Evolutionary conservation across 2,888 invertebrate species (phyloP).

Genomic region (Cephus rjabovi): DNA sequence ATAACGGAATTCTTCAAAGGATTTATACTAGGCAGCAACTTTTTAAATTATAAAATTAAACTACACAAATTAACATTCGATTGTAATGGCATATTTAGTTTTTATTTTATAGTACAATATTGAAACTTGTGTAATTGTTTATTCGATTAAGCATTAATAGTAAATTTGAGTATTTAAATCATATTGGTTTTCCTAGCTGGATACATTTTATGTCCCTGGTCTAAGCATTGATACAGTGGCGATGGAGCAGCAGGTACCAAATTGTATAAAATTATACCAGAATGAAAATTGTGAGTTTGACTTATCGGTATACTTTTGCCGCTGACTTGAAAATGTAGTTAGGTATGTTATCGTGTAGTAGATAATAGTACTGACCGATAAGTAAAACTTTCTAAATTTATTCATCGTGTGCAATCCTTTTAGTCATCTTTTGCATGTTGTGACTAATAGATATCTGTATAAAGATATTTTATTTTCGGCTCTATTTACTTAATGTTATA

Average conservation of each 20-base stretch:
- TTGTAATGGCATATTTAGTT: too few species aligned
- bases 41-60: neutral
- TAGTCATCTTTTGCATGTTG: neutral
- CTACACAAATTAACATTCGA: neutral
- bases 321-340: neutral
- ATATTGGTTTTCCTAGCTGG: slow-evolving; percentile 46
- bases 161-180: slow-evolving; percentile 20
- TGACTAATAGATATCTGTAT: neutral
- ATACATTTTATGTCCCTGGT: slow-evolving; percentile 38
- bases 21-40: neutral
- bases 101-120: too few species aligned
- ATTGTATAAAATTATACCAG: slow-evolving; percentile 28
- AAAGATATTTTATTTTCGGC: neutral
- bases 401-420: neutral
- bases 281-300: neutral
- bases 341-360: neutral
- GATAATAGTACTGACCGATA: neutral
- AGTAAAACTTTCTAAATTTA: neutral
- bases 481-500: neutral
- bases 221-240: slow-evolving; percentile 42
- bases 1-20: neutral
- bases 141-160: neutral
- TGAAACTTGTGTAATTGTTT: neutral
- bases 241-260: slow-evolving; percentile 53
- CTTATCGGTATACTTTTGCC: neutral